Evolutionary conservation across 2,888 invertebrate species (phyloP), one percentile per base, ranked within the genome.

Genomic region (Oligia fasciuncula): DNA sequence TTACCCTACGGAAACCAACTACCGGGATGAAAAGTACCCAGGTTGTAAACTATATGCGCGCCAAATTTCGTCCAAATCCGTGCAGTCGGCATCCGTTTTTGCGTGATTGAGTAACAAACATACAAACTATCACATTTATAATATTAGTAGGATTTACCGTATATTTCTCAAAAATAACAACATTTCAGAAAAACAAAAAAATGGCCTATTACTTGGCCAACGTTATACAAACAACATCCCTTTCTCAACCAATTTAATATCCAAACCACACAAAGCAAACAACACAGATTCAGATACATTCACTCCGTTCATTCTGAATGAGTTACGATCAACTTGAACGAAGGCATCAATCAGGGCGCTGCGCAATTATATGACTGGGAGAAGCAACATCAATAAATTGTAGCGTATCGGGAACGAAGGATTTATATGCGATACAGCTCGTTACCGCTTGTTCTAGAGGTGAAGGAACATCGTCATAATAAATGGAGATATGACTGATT

Each of bases 301-400:
- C 81, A 87, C 80, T 73, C n/a, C 84, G 80, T 84, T 76, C 85
- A 82, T 80, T 80, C 73, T 82, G 81, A 81, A 84, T 89, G 87
- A 88, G 85, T 90, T 87, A 88, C 78, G 84, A 76, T 57, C 80
- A 66, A 77, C 80, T 84, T 80, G 79, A 84, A 83, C 82, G 84
- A 84, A 81, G 79, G 67, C 89, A 91, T 91, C 83, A 87, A 88
- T 91, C 90, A 90, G 78, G 46, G 73, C 40, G 62, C 83, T 84
- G 84, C 88, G 87, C 88, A 90, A 86, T 88, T 80, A 86, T 81
- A 86, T 87, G 84, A 77, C 74, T 68, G 74, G 23, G 80, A 84
- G 85, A 78, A 85, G 77, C 79, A 80, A 86, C 80, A 85, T 88
- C 88, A 79, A 88, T 87, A 89, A 87, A 89, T 90, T 90, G 88